These are phyloP conservation scores for Ophthalmotilapia sp. DNA, from an alignment of 2,113 vertebrate species.

Conservation along the genomic window DNA sequence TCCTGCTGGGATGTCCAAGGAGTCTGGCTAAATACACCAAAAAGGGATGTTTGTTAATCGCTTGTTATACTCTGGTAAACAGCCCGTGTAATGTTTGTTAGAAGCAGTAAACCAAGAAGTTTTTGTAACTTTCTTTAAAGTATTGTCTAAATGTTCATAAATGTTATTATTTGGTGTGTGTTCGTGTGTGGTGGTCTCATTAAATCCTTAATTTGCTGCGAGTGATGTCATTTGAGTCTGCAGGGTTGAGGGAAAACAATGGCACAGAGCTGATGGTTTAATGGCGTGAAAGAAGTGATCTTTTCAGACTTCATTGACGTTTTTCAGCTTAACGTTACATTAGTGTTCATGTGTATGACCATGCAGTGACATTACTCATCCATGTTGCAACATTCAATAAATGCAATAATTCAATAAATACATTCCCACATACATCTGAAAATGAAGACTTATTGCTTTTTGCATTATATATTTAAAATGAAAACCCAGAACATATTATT, in stretches of 20 bases:
- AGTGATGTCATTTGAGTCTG: background rate
- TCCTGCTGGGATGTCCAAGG: conserved; percentile 39
- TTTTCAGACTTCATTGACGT: background rate
- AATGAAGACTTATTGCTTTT: background rate
- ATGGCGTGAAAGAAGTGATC: background rate
- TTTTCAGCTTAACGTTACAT: background rate
- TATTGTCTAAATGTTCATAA: background rate
- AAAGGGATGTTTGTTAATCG: background rate
- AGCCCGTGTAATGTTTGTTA: background rate
- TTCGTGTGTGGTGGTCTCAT: background rate
- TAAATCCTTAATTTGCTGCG: accelerated
- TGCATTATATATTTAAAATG: background rate
- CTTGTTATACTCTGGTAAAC: background rate
- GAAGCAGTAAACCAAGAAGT: background rate
- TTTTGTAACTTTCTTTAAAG: background rate
- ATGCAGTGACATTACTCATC: background rate
- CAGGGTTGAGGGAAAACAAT: background rate
- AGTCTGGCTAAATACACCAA: background rate
- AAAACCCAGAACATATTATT: background rate
- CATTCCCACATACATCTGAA: background rate
- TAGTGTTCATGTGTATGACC: background rate
- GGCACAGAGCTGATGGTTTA: background rate
- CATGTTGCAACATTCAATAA: background rate
- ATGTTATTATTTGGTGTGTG: background rate
- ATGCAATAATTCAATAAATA: background rate